Conservation (phyloP, 2,113 vertebrate species). For the Protomyctophum bolini region DNA sequence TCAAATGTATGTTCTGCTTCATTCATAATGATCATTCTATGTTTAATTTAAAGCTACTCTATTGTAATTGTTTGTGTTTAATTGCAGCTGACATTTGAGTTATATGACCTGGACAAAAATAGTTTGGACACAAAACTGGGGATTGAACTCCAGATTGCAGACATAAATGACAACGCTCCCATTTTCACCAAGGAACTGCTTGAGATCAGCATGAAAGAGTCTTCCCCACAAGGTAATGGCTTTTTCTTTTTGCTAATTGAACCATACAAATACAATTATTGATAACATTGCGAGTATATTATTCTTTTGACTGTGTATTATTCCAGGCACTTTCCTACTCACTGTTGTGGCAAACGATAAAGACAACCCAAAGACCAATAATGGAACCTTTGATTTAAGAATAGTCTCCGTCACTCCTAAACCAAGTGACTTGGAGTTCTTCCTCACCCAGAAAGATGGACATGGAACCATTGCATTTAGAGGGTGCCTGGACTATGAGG, state of each 20-base stretch:
- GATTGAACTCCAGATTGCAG: slow-evolving; percentile 48
- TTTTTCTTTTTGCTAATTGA: neutral
- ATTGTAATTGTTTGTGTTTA: neutral
- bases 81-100: slow-evolving; percentile 50
- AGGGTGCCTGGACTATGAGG: slow-evolving; percentile 77
- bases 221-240: slow-evolving; percentile 57
- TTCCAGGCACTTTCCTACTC: slow-evolving; percentile 36
- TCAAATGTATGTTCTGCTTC: too few relatives aligned
- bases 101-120: fast-evolving
- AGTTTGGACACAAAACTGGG: slow-evolving; percentile 39
- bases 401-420: slow-evolving; percentile 62
- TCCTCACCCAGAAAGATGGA: fast-evolving
- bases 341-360: slow-evolving; percentile 37
- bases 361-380: slow-evolving; percentile 13
- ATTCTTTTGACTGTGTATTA: neutral
- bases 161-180: slow-evolving; percentile 65
- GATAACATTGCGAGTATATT: neutral
- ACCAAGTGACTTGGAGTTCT: slow-evolving; percentile 62
- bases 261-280: neutral
- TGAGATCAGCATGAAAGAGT: slow-evolving; percentile 33
- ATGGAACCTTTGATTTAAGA: slow-evolving; percentile 44
- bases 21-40: too few relatives aligned
- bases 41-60: too few relatives aligned
- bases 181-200: slow-evolving; percentile 23
- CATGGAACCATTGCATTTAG: slow-evolving; percentile 64